Evolutionary conservation across 2,113 vertebrate genomes (phyloP).

Genomic region (Seriola quinqueradiata): DNA sequence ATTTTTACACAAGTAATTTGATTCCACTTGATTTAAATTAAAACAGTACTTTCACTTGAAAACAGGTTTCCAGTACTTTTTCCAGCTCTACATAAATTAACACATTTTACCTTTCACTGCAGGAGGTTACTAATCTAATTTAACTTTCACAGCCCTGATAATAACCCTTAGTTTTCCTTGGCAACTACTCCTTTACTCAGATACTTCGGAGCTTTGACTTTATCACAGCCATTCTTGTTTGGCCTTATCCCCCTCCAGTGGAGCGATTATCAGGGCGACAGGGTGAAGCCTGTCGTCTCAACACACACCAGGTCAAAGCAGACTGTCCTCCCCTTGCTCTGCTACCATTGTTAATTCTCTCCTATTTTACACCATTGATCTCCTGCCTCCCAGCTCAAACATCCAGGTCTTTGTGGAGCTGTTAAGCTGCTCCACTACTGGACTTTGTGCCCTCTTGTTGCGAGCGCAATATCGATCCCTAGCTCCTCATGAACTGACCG

Average conservation of each 20-base stretch:
- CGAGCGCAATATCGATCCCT: constrained; percentile 46
- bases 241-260: constrained; percentile 35
- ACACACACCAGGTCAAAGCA: constrained; percentile 66
- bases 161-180: neutral
- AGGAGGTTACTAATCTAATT: neutral
- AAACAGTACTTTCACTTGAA: neutral
- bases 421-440: constrained; percentile 65
- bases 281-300: constrained; percentile 52
- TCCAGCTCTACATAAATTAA: neutral
- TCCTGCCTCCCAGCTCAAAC: constrained; percentile 68
- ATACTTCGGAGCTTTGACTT: constrained; percentile 44
- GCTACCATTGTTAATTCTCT: constrained; percentile 74
- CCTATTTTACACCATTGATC: constrained; percentile 81
- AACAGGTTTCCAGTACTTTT: neutral
- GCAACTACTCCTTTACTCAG: constrained; percentile 16
- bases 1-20: neutral
- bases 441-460: constrained; percentile 67
- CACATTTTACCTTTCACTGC: neutral
- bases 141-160: constrained; percentile 4
- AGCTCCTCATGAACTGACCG: constrained; percentile 41
- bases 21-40: neutral
- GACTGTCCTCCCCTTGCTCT: constrained; percentile 60
- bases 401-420: constrained; percentile 72
- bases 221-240: constrained; percentile 46
- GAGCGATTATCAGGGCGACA: constrained; percentile 60